Evolutionary conservation across 2,888 invertebrate species (phyloP).

Genomic region (Thymelicus sylvestris): DNA sequence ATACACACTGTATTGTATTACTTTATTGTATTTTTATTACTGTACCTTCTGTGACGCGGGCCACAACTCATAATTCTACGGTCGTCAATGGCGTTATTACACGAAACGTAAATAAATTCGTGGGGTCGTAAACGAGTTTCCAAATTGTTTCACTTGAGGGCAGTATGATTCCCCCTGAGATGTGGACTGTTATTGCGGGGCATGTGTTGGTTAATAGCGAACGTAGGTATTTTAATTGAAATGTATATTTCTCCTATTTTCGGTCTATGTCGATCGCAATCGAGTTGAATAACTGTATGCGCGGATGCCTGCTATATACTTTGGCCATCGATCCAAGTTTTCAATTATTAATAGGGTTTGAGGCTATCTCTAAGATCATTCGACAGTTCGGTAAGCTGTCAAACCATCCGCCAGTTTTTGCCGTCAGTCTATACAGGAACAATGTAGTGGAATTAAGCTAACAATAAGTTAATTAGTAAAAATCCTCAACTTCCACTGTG

Average conservation of each 20-base stretch:
- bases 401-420: no score
- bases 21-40: constrained; percentile 7
- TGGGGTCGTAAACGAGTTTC: constrained; percentile 30
- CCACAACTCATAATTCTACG: constrained; percentile 14
- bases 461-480: no score
- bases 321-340: no score
- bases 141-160: constrained; percentile 37
- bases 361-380: no score
- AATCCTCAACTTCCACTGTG: no score
- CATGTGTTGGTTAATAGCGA: not conserved
- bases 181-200: constrained; percentile 15
- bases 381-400: no score
- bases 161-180: constrained; percentile 37
- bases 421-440: no score
- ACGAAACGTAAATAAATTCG: constrained; percentile 32
- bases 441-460: no score
- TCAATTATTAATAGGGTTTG: no score
- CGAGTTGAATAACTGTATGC: no score
- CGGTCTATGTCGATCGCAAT: no score
- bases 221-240: not conserved
- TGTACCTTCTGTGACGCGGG: constrained; percentile 4
- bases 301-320: no score
- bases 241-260: not conserved
- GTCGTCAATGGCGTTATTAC: constrained; percentile 17
- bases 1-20: not conserved